These are phyloP conservation scores for Drosophila robusta DNA, from an alignment of 2,888 invertebrate species.

Conservation along the genomic window DNA sequence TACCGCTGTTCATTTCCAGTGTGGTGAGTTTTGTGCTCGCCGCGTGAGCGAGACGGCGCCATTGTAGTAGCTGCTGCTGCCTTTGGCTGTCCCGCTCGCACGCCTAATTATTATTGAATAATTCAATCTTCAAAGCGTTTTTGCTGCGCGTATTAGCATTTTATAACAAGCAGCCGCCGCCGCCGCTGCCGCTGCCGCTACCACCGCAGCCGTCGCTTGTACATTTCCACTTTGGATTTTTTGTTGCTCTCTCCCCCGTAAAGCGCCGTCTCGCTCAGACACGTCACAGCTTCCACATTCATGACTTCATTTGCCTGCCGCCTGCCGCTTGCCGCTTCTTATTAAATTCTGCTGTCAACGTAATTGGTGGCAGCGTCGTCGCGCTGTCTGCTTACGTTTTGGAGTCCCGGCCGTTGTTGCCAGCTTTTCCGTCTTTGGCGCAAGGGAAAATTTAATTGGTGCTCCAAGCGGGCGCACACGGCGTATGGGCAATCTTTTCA, in stretches of 20 bases:
- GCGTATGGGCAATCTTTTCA: constrained; percentile 68
- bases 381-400: constrained; percentile 53
- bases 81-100: constrained; percentile 52
- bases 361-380: constrained; percentile 74
- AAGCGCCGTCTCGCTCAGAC: constrained; percentile 64
- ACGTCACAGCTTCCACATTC: constrained; percentile 67
- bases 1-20: constrained; percentile 63
- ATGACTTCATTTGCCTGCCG: constrained; percentile 73
- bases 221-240: constrained; percentile 63
- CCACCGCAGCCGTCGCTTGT: constrained; percentile 49
- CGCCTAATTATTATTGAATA: constrained; percentile 82
- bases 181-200: constrained; percentile 33
- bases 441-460: constrained; percentile 71
- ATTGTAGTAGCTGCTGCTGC: constrained; percentile 1
- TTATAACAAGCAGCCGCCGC: constrained; percentile 77
- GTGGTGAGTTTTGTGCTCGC: constrained; percentile 67
- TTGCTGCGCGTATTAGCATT: constrained; percentile 81
- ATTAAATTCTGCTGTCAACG: constrained; percentile 77
- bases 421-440: constrained; percentile 35
- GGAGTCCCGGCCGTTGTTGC: constrained; percentile 26
- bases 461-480: constrained; percentile 56
- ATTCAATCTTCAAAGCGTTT: constrained; percentile 80
- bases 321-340: constrained; percentile 59
- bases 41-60: constrained; percentile 40
- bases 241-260: constrained; percentile 20